phyloP scores from a whole-genome alignment of 2,888 invertebrate genomes.

The Panorpa germanica region DNA sequence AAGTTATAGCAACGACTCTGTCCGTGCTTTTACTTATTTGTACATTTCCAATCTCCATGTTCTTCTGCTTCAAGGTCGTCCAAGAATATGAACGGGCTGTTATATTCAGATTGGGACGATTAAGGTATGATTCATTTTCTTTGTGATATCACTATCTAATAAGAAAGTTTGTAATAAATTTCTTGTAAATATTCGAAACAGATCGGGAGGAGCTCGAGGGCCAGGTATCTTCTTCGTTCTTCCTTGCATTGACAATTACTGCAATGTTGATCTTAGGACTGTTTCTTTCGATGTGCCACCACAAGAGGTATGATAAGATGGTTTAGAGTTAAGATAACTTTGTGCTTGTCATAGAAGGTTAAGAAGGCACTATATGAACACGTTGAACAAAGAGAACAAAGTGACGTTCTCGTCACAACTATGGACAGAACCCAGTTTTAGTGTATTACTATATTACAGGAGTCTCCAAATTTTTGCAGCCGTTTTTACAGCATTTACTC shows the following conservation, averaged over 20 bases:
- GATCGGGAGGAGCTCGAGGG: constrained; percentile 58
- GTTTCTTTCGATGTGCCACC: constrained; percentile 93
- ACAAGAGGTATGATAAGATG: constrained; percentile 69
- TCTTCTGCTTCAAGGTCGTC: constrained; percentile 74
- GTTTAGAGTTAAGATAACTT: neutral
- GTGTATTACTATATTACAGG: no score
- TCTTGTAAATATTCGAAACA: constrained; percentile 1
- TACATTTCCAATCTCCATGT: constrained; percentile 67
- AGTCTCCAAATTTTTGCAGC: no score
- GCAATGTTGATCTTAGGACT: constrained; percentile 81
- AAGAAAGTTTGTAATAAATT: no score
- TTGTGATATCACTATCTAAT: no score
- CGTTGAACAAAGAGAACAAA: no score
- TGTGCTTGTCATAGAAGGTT: no score
- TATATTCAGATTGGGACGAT: constrained; percentile 70
- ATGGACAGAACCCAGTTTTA: no score
- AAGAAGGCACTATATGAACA: no score
- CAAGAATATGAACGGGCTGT: constrained; percentile 79
- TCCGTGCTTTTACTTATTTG: constrained; percentile 53
- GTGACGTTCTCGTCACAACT: no score
- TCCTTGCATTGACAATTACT: constrained; percentile 85
- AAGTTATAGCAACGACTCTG: constrained; percentile 49
- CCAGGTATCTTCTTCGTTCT: constrained; percentile 88
- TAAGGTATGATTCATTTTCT: constrained; percentile 34
- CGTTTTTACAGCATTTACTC: no score